A percentile compares a stretch with the other conserved stretches of the same genome.
Evolutionary conservation across 2,888 invertebrate genomes (phyloP).

Genomic region (Lasius fuliginosus): DNA sequence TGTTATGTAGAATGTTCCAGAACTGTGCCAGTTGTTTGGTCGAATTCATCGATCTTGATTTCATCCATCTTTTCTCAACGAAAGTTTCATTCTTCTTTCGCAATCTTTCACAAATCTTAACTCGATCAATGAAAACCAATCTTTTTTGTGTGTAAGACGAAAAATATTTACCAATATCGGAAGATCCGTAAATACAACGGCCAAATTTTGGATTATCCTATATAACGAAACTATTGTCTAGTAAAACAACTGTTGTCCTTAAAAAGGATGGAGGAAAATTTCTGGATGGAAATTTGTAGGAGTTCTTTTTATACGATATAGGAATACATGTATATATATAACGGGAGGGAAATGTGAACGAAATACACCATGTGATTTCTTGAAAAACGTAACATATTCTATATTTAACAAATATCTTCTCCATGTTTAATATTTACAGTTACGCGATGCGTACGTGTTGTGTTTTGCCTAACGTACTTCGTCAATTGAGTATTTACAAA

Average conservation of each 20-base stretch:
- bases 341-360: not conserved
- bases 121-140: not conserved
- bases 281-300: not conserved
- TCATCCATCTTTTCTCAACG: not conserved
- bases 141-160: constrained; percentile 9
- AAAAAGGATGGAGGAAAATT: not conserved
- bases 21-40: constrained; percentile 1
- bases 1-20: not conserved
- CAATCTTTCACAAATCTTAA: not conserved
- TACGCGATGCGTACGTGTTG: constrained; percentile 72
- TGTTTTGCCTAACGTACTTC: constrained; percentile 69
- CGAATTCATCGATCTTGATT: not conserved
- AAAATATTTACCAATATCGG: constrained; percentile 6
- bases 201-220: not conserved
- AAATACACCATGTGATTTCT: constrained; percentile 63
- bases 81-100: constrained; percentile 10
- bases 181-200: not conserved
- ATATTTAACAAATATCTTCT: constrained; percentile 83
- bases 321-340: not conserved
- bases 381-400: constrained; percentile 83
- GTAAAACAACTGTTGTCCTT: not conserved
- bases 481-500: constrained; percentile 80
- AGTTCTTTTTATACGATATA: not conserved
- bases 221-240: not conserved
- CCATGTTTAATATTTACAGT: constrained; percentile 78